Evolutionary conservation across 2,113 vertebrate species (phyloP), one percentile per base, ranked within the genome.

Genomic region (Psephotus haematonotus): DNA sequence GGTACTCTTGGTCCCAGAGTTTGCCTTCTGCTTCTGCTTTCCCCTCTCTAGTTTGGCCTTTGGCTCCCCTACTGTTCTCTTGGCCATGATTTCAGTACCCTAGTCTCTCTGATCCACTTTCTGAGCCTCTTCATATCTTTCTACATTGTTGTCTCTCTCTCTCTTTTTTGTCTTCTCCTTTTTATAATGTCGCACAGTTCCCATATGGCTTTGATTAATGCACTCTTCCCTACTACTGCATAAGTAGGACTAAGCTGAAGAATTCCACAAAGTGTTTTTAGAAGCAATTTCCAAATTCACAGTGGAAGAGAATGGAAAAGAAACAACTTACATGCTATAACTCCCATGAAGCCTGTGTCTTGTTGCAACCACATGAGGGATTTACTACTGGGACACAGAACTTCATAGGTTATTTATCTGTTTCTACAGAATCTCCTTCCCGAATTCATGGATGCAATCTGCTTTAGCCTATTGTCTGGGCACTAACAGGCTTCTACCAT

Each of bases 131-230:
- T 90, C 44, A 76, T 92, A 89, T 57, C 19, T 71, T 81, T 92
- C 44, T 62, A 55, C 28, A 76, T 89, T 93, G 31, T 76, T 96
- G 83, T 65, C 62, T 49, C 17, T 18, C 41, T 70, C 25, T 80
- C 12, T n/a, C 59, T 17, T 24, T 62, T 37, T 20, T 65, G 7
- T 39, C 2, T 63, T 88, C 24, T 68, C 20, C 39, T 3, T 4
- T 88, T 82, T 86, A 60, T 65, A 79, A 75, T 41, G 7, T 70
- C 90, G 22, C 52, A 57, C 13, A 62, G 23, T 72, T 97, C 37
- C 57, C 93, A 96, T 31, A 76, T 87, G 95, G 76, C 15, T 96
- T 96, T 95, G 69, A 96, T 96, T 93, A 96, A 81, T 65, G 41
- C 35, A 82, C 6, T 75, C 39, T 81, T 92, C 15, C 41, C 60